Conservation (phyloP, 2,113 vertebrate genomes). For the Caranx melampygus region DNA sequence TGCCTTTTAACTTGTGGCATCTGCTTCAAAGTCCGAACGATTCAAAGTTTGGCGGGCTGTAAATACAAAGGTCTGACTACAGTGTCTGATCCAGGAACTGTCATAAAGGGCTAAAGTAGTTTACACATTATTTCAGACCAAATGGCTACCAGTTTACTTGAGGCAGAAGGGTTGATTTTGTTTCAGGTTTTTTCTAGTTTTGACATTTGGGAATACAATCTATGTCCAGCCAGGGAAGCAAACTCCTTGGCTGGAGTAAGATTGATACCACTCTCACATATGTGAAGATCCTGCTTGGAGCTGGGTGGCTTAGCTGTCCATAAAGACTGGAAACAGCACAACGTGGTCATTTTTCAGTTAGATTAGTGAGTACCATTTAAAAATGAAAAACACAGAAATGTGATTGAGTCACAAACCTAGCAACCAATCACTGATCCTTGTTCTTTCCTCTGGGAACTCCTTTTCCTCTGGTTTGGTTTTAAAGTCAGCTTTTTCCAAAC, state of each 20-base stretch:
- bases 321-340: too few relatives aligned
- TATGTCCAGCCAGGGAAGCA: too few relatives aligned
- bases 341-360: too few relatives aligned
- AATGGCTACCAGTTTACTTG: slow-evolving; percentile 21
- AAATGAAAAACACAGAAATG: too few relatives aligned
- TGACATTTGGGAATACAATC: neutral
- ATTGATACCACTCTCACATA: neutral
- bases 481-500: neutral
- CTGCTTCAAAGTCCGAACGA: slow-evolving; percentile 66
- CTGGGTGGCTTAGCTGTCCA: too few relatives aligned
- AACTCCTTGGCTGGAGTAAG: neutral
- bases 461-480: too few relatives aligned
- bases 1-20: slow-evolving; percentile 73
- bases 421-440: too few relatives aligned
- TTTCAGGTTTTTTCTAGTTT: neutral
- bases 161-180: slow-evolving; percentile 3
- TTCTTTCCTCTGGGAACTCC: too few relatives aligned
- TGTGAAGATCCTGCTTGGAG: neutral
- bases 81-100: slow-evolving; percentile 46
- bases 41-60: slow-evolving; percentile 49
- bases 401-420: too few relatives aligned
- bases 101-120: slow-evolving; percentile 20
- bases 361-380: too few relatives aligned
- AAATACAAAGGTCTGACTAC: slow-evolving; percentile 38
- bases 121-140: slow-evolving; percentile 42